Conservation (phyloP, 2,888 invertebrate genomes). For the Pogonocherus hispidulus region DNA sequence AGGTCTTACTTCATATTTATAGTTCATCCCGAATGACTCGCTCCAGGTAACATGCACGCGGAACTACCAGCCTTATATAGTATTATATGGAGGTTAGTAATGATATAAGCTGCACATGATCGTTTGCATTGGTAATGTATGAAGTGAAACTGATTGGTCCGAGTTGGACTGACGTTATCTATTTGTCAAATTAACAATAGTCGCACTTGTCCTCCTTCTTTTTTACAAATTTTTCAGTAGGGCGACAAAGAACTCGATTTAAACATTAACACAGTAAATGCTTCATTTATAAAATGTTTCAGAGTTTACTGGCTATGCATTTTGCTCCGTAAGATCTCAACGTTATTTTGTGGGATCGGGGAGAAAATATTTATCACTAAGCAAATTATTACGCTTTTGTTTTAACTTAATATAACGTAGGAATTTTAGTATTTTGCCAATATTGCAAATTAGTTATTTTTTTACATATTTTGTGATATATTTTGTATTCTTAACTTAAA, state of each 20-base stretch:
- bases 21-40: no score
- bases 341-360: slow-evolving; percentile 37
- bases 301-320: slow-evolving; percentile 45
- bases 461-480: slow-evolving; percentile 30
- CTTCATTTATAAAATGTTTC: slow-evolving; percentile 17
- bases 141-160: no score
- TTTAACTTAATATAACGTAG: slow-evolving; percentile 25
- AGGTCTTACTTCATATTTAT: no score
- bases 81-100: no score
- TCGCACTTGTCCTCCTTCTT: background rate
- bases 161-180: background rate
- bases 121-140: no score
- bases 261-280: background rate
- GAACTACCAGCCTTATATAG: no score
- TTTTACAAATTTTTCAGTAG: background rate
- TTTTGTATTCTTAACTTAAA: slow-evolving; percentile 15
- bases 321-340: slow-evolving; percentile 38
- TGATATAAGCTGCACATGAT: no score
- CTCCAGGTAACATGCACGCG: no score
- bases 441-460: slow-evolving; percentile 17
- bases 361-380: slow-evolving; percentile 57
- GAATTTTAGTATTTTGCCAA: slow-evolving; percentile 19
- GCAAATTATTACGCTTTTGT: slow-evolving; percentile 46
- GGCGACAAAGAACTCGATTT: background rate
- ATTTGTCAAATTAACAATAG: background rate